Base-by-base conservation (phyloP, 2,113 vertebrate genomes). In the Fregetta grallaria region DNA sequence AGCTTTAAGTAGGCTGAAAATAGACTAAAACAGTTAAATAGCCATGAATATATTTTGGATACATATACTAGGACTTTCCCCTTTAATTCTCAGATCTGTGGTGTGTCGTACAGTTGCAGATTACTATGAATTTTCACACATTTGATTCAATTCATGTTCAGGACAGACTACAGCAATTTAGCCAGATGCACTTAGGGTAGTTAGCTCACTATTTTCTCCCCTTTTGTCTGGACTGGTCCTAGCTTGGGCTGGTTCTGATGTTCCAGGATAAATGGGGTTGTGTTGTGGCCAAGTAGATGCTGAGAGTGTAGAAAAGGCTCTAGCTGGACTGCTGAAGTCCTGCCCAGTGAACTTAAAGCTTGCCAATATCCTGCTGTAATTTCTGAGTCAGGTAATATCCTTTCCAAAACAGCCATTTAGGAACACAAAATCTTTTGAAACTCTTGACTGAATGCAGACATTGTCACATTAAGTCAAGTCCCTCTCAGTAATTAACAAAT, bases 331-430 rank as follows among this genome's bases (percentile, higher is more conserved):
- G 71, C 59, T 76, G 92, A 94, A 93, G 66, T 68, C 61, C 45
- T 79, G 32, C 66, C 78, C 80, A 78, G 70, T 53, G 40, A 86
- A 79, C 10, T 49, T 73, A 68, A 27, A 80, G 45, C 70, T 82
- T 94, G 92, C 90, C 87, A 96, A 55, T 25, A 85, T 76, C 78
- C 71, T 91, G 53, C 82, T 94, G 74, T 62, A 76, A 76, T 73
- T 93, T 97, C 66, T 65, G 40, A 88, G 66, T 85, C 90, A 93
- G 78, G 88, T 90, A 90, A 83, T 76, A 70, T n/a, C 75, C 71
- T 76, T 94, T 94, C 78, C 67, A 74, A 79, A 93, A 26, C 29
- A 88, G 12, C 38, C 52, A 36, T 74, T 93, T 92, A 53, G 50
- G 49, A 88, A 58, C 58, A 94, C 62, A 85, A 65, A 73, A 23